phyloP scores from a whole-genome alignment of 2,888 invertebrate species.

The Rhyacophila evoluta region DNA sequence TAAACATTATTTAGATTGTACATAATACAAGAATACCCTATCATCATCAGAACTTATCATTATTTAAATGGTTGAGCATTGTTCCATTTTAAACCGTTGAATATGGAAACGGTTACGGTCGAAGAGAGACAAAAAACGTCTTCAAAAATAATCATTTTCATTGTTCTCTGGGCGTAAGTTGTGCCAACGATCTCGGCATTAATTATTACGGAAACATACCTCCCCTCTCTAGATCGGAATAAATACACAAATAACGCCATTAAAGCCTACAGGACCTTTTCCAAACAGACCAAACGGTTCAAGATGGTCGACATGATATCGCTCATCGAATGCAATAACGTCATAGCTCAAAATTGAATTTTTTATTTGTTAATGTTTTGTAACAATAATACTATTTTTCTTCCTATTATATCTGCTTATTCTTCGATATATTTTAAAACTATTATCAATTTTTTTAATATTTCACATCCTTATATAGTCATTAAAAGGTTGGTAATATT shows the following conservation, averaged over 20 bases:
- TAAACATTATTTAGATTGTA: conserved; percentile 22
- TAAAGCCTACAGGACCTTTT: conserved; percentile 42
- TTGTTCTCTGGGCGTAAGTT: conserved; percentile 39
- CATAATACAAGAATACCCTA: conserved; percentile 33
- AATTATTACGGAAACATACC: conserved; percentile 29
- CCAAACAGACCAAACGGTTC: conserved; percentile 43
- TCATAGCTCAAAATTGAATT: too few species aligned
- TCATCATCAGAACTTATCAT: conserved; percentile 43
- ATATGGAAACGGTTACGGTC: conserved; percentile 43
- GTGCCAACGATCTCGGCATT: conserved; percentile 33
- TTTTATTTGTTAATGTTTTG: too few species aligned
- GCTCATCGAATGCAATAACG: too few species aligned
- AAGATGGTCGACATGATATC: conserved; percentile 44
- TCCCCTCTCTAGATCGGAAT: conserved; percentile 30
- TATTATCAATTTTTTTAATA: too few species aligned
- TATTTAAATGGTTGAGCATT: conserved; percentile 39
- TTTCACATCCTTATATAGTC: too few species aligned
- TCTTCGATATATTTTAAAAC: too few species aligned
- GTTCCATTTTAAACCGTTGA: conserved; percentile 35
- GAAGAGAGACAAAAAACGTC: conserved; percentile 35
- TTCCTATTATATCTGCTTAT: too few species aligned
- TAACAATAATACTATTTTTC: too few species aligned
- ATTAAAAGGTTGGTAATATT: too few species aligned
- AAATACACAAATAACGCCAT: conserved; percentile 46
- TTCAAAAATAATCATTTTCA: conserved; percentile 36